Percentiles rank a stretch among this genome's conserved stretches.
Conservation (phyloP, 2,113 vertebrate genomes). For the Nothoprocta perdicaria region DNA sequence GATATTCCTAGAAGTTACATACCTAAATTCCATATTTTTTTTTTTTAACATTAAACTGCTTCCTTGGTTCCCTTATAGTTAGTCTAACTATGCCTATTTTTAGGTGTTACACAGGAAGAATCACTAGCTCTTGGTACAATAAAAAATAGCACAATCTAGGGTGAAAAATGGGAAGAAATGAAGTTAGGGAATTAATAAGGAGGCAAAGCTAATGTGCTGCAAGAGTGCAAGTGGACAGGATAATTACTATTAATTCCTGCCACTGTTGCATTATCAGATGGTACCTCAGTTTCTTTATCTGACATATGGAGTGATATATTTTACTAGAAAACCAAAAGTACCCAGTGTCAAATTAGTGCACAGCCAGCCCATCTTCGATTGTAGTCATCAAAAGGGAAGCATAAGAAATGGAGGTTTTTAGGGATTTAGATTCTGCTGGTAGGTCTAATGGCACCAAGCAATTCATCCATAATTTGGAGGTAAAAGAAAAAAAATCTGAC, state of each 20-base stretch:
- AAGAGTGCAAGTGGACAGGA: neutral
- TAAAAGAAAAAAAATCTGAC: neutral
- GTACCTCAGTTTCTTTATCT: neutral
- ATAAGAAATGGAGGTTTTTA: neutral
- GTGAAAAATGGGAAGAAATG: neutral
- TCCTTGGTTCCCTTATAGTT: neutral
- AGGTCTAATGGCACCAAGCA: neutral
- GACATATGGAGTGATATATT: neutral
- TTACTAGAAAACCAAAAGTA: neutral
- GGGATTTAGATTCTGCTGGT: neutral
- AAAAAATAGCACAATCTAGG: neutral
- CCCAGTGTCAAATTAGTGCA: neutral
- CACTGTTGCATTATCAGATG: neutral
- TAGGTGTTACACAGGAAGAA: neutral
- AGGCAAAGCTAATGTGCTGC: neutral
- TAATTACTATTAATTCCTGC: neutral
- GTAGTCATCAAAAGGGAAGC: neutral
- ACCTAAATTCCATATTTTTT: neutral
- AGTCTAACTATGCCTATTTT: neutral
- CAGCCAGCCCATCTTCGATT: neutral
- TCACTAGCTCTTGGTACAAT: neutral
- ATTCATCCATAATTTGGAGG: neutral
- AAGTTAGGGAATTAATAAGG: neutral
- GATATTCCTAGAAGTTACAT: neutral
- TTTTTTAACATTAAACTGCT: neutral